These are phyloP conservation scores for Xylocopa sonorina DNA, from an alignment of 1,140 invertebrate genomes.

Conservation along the genomic window DNA sequence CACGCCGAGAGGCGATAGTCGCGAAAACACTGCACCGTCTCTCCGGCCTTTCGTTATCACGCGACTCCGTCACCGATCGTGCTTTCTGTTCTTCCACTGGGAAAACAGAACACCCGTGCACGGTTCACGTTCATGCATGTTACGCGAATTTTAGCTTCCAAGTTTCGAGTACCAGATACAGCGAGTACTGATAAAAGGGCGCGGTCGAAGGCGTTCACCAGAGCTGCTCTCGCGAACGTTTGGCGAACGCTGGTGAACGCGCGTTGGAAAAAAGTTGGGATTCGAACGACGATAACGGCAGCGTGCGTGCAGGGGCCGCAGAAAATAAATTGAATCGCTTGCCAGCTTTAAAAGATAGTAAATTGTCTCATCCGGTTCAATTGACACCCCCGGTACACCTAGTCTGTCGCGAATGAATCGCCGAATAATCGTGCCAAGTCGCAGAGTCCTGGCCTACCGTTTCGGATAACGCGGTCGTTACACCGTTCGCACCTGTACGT, in stretches of 20 bases:
- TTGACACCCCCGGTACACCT: constrained; percentile 69
- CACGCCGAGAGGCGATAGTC: constrained; percentile 61
- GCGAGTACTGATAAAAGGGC: background rate
- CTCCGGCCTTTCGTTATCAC: constrained; percentile 44
- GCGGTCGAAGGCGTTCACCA: background rate
- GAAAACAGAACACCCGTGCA: constrained; percentile 27
- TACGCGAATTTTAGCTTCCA: too few relatives aligned
- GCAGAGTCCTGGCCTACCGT: background rate
- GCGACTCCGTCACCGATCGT: constrained; percentile 37
- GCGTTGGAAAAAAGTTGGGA: constrained; percentile 11
- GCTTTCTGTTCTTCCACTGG: constrained; percentile 23
- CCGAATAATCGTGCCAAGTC: constrained; percentile 68
- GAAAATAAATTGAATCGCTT: constrained; percentile 79
- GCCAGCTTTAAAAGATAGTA: constrained; percentile 74
- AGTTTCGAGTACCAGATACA: too few relatives aligned
- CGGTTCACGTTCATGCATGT: too few relatives aligned
- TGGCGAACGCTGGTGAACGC: too few relatives aligned
- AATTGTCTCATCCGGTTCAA: constrained; percentile 80
- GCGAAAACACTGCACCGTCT: constrained; percentile 63
- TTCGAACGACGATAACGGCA: constrained; percentile 40
- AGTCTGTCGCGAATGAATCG: constrained; percentile 69
- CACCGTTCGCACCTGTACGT: constrained; percentile 70
- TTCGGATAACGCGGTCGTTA: constrained; percentile 40
- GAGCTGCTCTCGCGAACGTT: too few relatives aligned
- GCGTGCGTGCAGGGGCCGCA: constrained; percentile 60